Conservation (phyloP, 2,888 invertebrate species). For the Acronicta alni region DNA sequence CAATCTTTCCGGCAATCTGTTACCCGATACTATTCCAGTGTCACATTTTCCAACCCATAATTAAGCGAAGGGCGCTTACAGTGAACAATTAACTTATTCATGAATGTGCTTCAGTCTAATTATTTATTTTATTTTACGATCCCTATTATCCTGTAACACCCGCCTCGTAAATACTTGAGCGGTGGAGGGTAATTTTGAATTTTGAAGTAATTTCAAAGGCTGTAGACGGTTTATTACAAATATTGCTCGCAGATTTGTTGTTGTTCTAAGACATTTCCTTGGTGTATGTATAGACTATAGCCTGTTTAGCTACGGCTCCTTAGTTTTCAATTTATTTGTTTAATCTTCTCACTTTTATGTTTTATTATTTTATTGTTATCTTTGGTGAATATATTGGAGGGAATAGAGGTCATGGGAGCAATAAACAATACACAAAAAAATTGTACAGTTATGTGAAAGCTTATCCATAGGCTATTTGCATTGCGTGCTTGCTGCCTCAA, state of each 20-base stretch:
- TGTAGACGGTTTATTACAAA: conserved; percentile 60
- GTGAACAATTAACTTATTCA: conserved; percentile 85
- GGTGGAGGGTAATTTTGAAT: conserved; percentile 70
- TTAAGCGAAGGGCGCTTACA: conserved; percentile 74
- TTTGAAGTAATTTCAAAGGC: conserved; percentile 65
- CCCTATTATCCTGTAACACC: conserved; percentile 82
- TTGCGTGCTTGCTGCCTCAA: too few relatives aligned
- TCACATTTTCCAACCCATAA: conserved; percentile 76
- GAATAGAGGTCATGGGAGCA: too few relatives aligned
- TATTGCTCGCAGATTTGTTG: conserved; percentile 56
- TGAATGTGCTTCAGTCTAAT: conserved; percentile 81
- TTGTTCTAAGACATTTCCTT: conserved; percentile 30
- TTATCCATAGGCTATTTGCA: too few relatives aligned
- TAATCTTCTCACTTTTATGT: conserved; percentile 31
- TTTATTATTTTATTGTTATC: conserved; percentile 13
- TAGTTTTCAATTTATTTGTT: conserved; percentile 41
- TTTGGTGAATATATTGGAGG: too few relatives aligned
- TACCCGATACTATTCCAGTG: conserved; percentile 60
- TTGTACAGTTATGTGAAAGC: too few relatives aligned
- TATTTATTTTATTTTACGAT: conserved; percentile 88
- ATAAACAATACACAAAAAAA: too few relatives aligned
- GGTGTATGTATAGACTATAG: too few relatives aligned
- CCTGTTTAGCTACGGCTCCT: conserved; percentile 6
- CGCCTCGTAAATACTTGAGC: conserved; percentile 82
- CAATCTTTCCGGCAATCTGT: conserved; percentile 35